phyloP scores from a whole-genome alignment of 1,140 invertebrate genomes.

The Trichonephila inaurata region DNA sequence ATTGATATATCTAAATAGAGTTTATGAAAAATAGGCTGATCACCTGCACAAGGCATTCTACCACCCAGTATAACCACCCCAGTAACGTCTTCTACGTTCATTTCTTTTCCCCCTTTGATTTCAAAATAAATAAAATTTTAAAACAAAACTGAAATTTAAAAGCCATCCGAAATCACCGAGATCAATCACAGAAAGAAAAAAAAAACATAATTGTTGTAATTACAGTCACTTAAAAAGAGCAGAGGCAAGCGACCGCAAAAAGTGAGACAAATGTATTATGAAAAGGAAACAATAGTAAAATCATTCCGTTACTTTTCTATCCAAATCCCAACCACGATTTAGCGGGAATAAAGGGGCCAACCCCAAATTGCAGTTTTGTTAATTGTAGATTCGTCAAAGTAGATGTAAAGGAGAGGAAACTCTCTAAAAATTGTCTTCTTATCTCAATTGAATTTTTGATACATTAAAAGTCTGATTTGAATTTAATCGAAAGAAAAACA shows the following conservation, averaged over 20 bases:
- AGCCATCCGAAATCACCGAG: background rate
- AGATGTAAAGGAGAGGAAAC: too few species aligned
- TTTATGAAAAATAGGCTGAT: too few species aligned
- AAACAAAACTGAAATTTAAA: background rate
- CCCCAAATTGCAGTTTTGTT: background rate
- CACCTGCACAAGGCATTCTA: too few species aligned
- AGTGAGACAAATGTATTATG: slow-evolving; percentile 37
- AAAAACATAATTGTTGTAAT: background rate
- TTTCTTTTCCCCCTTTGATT: too few species aligned
- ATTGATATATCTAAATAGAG: too few species aligned
- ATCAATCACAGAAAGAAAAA: background rate
- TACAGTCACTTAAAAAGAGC: background rate
- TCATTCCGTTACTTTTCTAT: slow-evolving; percentile 47
- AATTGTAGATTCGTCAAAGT: background rate
- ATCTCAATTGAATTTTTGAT: too few species aligned
- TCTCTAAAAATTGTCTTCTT: too few species aligned
- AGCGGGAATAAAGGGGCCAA: background rate
- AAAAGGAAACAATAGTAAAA: slow-evolving; percentile 44
- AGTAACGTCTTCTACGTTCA: too few species aligned
- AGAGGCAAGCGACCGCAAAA: background rate
- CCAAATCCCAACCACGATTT: slow-evolving; percentile 28
- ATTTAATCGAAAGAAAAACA: too few species aligned
- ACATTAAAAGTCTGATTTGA: too few species aligned
- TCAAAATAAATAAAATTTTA: too few species aligned
- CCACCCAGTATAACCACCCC: too few species aligned